A percentile compares a stretch with the other conserved stretches of the same genome.
These are phyloP conservation scores for Hoplostethus atlanticus DNA, from an alignment of 2,797 vertebrate species.

Conservation along the genomic window DNA sequence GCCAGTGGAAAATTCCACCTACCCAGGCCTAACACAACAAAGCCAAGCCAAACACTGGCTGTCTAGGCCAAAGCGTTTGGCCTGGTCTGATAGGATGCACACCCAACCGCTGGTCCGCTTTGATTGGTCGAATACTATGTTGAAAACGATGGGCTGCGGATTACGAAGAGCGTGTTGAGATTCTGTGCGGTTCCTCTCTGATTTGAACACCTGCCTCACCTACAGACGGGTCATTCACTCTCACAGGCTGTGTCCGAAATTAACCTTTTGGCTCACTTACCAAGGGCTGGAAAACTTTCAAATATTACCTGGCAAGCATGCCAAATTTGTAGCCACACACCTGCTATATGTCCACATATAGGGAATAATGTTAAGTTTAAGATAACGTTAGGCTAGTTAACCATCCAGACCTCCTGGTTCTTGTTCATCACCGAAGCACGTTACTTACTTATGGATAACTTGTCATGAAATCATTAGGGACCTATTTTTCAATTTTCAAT, in stretches of 20 bases:
- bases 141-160: slow-evolving; percentile 15
- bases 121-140: slow-evolving; percentile 29
- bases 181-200: not conserved
- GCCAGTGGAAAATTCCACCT: slow-evolving; percentile 79
- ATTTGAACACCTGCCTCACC: slow-evolving; percentile 1
- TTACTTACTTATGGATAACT: no score
- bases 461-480: no score
- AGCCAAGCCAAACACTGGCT: slow-evolving; percentile 69
- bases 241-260: not conserved
- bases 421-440: no score
- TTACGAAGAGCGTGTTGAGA: slow-evolving; percentile 1
- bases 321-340: no score
- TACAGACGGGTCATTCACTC: not conserved
- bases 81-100: slow-evolving; percentile 22
- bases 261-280: not conserved
- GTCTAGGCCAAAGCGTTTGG: slow-evolving; percentile 27
- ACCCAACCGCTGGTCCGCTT: slow-evolving; percentile 38
- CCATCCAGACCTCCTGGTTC: no score
- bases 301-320: no score
- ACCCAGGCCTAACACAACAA: slow-evolving; percentile 38
- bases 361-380: no score
- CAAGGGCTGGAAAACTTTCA: no score
- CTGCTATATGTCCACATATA: no score
- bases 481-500: no score
- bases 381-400: no score